These are phyloP conservation scores for Talpa occidentalis DNA, from an alignment of 2,113 vertebrate genomes.

Conservation along the genomic window DNA sequence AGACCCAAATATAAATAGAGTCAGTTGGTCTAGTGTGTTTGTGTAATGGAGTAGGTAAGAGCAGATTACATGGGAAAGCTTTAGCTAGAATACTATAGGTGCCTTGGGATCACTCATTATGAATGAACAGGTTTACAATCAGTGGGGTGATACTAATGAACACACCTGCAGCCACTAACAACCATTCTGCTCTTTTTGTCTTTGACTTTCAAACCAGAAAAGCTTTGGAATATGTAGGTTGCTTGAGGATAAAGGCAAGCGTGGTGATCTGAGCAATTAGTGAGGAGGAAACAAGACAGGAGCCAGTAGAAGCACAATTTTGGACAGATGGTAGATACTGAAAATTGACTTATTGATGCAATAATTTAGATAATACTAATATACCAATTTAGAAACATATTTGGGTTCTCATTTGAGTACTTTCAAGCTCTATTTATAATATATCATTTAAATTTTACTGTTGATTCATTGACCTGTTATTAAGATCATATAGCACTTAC, in stretches of 20 bases:
- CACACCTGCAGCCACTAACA: background rate
- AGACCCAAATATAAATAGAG: background rate
- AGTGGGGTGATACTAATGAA: background rate
- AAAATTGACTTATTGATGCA: background rate
- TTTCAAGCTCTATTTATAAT: background rate
- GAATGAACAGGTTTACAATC: background rate
- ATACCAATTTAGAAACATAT: slow-evolving; percentile 45
- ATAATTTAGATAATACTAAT: background rate
- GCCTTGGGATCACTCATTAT: background rate
- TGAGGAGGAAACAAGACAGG: background rate
- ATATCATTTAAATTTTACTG: slow-evolving; percentile 1
- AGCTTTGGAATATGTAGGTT: background rate
- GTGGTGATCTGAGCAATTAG: background rate
- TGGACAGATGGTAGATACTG: background rate
- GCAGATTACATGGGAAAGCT: background rate
- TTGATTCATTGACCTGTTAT: background rate
- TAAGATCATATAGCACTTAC: slow-evolving; percentile 24
- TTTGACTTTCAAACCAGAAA: background rate
- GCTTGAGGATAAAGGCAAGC: background rate
- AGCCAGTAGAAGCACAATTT: background rate
- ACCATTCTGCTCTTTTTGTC: background rate
- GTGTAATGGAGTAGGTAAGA: background rate
- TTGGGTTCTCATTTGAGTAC: background rate
- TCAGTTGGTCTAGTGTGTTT: background rate
- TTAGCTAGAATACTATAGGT: background rate